Percentiles rank a stretch among this genome's conserved stretches.
phyloP scores from a whole-genome alignment of 2,797 vertebrate species.

The Rhinella marina region DNA sequence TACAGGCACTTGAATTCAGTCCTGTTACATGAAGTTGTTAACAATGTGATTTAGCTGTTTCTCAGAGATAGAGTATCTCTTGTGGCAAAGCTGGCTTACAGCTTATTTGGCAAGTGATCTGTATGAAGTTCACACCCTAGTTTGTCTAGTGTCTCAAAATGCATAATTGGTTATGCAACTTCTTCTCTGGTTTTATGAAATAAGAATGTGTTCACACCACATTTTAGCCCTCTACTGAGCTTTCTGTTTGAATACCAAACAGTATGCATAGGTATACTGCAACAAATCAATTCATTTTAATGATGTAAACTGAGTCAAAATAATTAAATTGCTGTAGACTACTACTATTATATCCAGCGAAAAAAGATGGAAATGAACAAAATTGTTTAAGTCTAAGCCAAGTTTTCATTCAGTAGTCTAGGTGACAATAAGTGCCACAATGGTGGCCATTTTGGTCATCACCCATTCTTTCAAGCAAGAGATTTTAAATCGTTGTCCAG shows the following conservation, averaged over 20 bases:
- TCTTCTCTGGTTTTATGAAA: background rate
- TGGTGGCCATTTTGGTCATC: background rate
- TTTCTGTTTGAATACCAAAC: too few relatives aligned
- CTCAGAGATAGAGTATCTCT: background rate
- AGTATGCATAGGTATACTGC: too few relatives aligned
- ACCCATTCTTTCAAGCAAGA: background rate
- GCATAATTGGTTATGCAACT: background rate
- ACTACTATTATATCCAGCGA: too few relatives aligned
- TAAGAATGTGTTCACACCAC: too few relatives aligned
- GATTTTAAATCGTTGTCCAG: background rate
- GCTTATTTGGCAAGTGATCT: background rate
- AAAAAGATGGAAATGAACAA: too few relatives aligned
- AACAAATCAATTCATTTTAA: too few relatives aligned
- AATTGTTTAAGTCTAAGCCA: too few relatives aligned
- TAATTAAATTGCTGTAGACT: too few relatives aligned
- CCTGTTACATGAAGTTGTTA: background rate
- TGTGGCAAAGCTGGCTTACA: background rate
- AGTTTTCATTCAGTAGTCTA: background rate
- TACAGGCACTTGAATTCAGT: background rate
- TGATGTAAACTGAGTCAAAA: too few relatives aligned
- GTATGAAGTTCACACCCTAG: background rate
- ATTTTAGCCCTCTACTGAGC: too few relatives aligned
- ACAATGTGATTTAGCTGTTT: background rate
- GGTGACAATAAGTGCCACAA: background rate
- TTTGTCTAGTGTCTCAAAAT: background rate